Evolutionary conservation across 1,140 invertebrate species (phyloP), one percentile per base, ranked within the genome.

Genomic region (Hestina assimilis): DNA sequence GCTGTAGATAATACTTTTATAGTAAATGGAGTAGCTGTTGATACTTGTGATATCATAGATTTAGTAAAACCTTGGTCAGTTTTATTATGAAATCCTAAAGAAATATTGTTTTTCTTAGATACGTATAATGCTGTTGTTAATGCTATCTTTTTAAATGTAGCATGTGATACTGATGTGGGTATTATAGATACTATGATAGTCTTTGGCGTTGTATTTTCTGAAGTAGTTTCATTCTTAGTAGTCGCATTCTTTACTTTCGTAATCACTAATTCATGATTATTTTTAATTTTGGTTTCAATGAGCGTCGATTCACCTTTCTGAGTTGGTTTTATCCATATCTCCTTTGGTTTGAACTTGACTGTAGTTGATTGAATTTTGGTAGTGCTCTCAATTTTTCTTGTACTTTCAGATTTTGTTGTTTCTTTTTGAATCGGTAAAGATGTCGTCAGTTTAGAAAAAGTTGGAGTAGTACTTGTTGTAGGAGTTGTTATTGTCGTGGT

Each of bases 171-270:
- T 12, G 85, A 88, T 40, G 85, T 88, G 9, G 85, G 85, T 69
- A 88, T 88, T 59, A 88, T 88, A 9, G 85, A 88, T 11, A 88
- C 85, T 40, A 88, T 86, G 14, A 88, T 88, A 2, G 85, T 88
- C 47, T 76, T 83, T 20, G 85, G 85, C 17, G 85, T 85, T 17
- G 85, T 88, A 31, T 60, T 69, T 60, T 75, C 75, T 47, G 59
- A 59, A 7, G 59, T 46, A 20, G 73, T 41, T 45, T 85, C 81
- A 26, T 74, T 85, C 48, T 79, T 84, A 47, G 55, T 31, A 21
- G 68, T 73, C 26, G 68, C 51, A 60, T 50, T 63, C 69, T 63
- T 79, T 54, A 69, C 48, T 62, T 68, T 79, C 29, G 43, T 40
- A 48, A 69, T 40, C 11, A 61, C 40, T 47, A 51, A 26, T 35